Percentiles rank a stretch among this genome's conserved stretches.
Conservation (phyloP, 2,888 invertebrate species). For the Coronaproctus castanopsis region DNA sequence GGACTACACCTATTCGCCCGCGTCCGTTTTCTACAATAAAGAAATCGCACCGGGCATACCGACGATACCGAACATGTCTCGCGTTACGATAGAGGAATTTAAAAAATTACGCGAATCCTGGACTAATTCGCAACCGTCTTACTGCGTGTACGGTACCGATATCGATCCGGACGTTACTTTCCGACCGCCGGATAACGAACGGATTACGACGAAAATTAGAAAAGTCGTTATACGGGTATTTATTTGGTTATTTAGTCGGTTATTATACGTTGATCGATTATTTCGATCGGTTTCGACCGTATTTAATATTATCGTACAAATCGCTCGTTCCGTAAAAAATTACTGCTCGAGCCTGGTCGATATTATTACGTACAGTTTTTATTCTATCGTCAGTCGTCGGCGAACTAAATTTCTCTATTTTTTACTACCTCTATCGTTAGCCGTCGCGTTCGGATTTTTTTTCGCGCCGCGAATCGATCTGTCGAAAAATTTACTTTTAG, state of each 20-base stretch:
- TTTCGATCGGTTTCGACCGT: not conserved
- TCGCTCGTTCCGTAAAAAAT: not conserved
- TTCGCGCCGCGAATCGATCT: not conserved
- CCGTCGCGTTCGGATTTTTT: not conserved
- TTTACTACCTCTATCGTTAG: too few relatives aligned
- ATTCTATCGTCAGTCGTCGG: not conserved
- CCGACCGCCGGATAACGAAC: not conserved
- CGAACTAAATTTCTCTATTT: too few relatives aligned
- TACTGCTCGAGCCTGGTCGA: not conserved
- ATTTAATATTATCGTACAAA: not conserved
- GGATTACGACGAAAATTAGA: not conserved
- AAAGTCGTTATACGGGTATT: too few relatives aligned
- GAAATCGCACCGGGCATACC: constrained; percentile 32
- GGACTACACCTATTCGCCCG: constrained; percentile 68
- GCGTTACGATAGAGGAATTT: constrained; percentile 41
- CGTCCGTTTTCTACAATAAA: constrained; percentile 53
- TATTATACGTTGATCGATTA: too few relatives aligned
- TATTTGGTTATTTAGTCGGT: not conserved
- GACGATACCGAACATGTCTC: constrained; percentile 77
- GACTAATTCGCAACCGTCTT: not conserved
- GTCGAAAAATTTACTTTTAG: not conserved
- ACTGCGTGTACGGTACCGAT: not conserved
- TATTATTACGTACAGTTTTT: too few relatives aligned
- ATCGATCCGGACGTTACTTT: not conserved
- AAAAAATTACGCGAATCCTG: not conserved